Evolutionary conservation across 2,888 invertebrate species (phyloP).

Genomic region (Pterostichus niger): DNA sequence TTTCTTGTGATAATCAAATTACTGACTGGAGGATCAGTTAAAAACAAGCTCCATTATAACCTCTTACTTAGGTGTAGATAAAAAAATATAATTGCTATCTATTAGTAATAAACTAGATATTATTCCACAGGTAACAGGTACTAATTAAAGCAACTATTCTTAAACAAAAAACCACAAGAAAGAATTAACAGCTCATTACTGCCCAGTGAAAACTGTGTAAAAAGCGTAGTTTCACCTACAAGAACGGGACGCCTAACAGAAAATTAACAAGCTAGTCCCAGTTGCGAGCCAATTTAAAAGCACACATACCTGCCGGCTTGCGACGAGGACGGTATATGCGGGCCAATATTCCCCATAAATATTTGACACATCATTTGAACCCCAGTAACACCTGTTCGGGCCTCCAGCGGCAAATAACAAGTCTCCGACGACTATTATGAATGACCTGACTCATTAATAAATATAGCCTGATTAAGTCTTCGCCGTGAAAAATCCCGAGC

Average conservation of each 20-base stretch:
- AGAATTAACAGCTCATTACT: conserved; percentile 2
- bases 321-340: conserved; percentile 2
- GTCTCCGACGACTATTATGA: conserved; percentile 62
- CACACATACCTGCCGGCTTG: not conserved
- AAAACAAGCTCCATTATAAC: too few species aligned
- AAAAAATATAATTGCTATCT: too few species aligned
- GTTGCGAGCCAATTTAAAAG: conserved; percentile 42
- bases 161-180: too few species aligned
- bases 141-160: too few species aligned
- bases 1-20: too few species aligned
- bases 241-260: not conserved
- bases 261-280: conserved; percentile 42
- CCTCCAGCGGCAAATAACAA: conserved; percentile 53
- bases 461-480: conserved; percentile 66
- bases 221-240: not conserved
- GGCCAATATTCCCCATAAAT: conserved; percentile 56
- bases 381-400: conserved; percentile 53
- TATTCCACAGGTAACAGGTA: too few species aligned
- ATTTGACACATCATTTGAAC: conserved; percentile 55
- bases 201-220: not conserved
- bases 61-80: too few species aligned
- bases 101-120: too few species aligned
- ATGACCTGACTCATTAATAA: conserved; percentile 66
- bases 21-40: too few species aligned
- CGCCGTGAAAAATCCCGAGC: conserved; percentile 49